Evolutionary conservation across 2,113 vertebrate species (phyloP), one percentile per base, ranked within the genome.

Genomic region (Nettapus auritus): DNA sequence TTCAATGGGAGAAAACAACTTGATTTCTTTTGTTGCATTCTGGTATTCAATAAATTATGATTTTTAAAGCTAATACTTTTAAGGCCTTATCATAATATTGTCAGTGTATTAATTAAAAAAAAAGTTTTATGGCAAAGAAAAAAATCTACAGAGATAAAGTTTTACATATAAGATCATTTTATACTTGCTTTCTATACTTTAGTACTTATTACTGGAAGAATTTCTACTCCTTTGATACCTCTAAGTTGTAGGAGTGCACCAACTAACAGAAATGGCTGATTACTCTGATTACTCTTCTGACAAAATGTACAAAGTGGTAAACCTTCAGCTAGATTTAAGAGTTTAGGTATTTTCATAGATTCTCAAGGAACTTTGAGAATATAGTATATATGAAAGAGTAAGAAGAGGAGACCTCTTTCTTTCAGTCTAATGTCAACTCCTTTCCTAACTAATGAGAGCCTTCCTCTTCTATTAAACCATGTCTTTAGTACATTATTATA

Each of bases 181-280:
- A 3, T 62, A 4, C 19, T 84, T 69, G 11, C 4, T 28, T 82
- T 75, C 42, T 55, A 3, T 76, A 7, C 8, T 76, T 70, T 38
- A 38, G 7, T 7, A 7, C 26, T 26, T 34, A 38, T 6, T 28
- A 28, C 16, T 17, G 46, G 33, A 79, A 66, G 17, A 52, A 38
- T 42, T 86, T 62, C 16, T 42, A 6, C 5, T 42, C 21, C 10
- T 46, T 75, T 82, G 6, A 5, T 80, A 8, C 11, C 15, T 67
- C 28, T 82, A 55, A 50, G 1, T 9, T 38, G 20, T 13, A 91
- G 13, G 3, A 14, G 26, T 34, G 10, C 3, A 29, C 4, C 3
- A 59, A 8, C 17, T 52, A 60, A 21, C 19, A 17, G 36, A 70
- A 87, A 73, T 20, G 3, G 3, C 8, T 0, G 0, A 20, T 56